phyloP scores from a whole-genome alignment of 2,113 vertebrate genomes.

The Anarrhichthys ocellatus region DNA sequence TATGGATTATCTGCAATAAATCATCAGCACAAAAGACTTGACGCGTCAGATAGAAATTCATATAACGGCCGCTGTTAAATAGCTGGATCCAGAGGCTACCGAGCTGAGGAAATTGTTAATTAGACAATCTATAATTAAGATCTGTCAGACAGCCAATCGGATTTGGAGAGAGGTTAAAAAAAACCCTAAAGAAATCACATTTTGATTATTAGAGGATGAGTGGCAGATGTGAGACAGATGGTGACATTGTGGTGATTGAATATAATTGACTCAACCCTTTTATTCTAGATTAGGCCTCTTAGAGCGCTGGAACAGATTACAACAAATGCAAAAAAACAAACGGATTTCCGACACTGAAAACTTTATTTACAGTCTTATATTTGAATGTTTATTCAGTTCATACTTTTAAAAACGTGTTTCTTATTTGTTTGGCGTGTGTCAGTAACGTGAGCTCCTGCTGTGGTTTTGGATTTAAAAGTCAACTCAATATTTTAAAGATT shows the following conservation, averaged over 20 bases:
- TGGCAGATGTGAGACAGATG: constrained; percentile 77
- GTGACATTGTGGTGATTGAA: constrained; percentile 49
- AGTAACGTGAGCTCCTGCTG: background rate
- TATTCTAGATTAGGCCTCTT: constrained; percentile 26
- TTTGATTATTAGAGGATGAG: constrained; percentile 74
- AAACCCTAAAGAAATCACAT: constrained; percentile 19
- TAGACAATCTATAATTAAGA: constrained; percentile 83
- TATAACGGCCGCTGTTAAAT: constrained; percentile 46
- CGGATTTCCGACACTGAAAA: background rate
- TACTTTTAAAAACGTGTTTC: background rate
- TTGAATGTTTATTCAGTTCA: constrained; percentile 23
- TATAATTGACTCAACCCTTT: constrained; percentile 56
- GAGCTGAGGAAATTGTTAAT: constrained; percentile 77
- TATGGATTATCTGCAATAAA: constrained; percentile 43
- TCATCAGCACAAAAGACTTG: constrained; percentile 36
- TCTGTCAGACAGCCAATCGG: constrained; percentile 72
- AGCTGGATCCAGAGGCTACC: constrained; percentile 68
- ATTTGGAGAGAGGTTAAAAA: constrained; percentile 45
- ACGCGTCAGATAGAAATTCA: constrained; percentile 50
- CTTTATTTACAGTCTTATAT: constrained; percentile 62
- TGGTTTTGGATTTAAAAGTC: constrained; percentile 1
- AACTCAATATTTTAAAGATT: constrained; percentile 9
- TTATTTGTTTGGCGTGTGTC: background rate
- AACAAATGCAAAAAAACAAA: constrained; percentile 3
- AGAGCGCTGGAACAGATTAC: constrained; percentile 3